phyloP scores from a whole-genome alignment of 2,797 vertebrate species.

The Hoplostethus mediterraneus region DNA sequence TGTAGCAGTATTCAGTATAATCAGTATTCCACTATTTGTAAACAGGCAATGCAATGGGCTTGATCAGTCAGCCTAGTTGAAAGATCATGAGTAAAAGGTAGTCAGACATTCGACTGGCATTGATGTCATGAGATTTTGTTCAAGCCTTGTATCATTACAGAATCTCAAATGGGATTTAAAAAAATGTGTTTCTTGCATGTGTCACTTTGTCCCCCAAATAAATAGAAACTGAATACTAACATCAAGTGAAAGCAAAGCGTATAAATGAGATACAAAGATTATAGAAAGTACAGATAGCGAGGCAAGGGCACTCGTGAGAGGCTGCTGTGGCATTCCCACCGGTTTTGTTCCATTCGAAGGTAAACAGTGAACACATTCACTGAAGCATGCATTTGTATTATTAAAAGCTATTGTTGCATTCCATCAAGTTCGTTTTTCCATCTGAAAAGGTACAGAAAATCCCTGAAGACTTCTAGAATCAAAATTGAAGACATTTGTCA shows the following conservation, averaged over 20 bases:
- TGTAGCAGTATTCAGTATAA: too few species aligned
- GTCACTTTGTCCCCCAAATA: not conserved
- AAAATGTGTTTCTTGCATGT: not conserved
- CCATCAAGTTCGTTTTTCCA: conserved; percentile 4
- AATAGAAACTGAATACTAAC: conserved; percentile 6
- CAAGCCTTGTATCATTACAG: not conserved
- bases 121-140: not conserved
- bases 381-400: conserved; percentile 30
- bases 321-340: conserved; percentile 8
- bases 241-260: conserved; percentile 11
- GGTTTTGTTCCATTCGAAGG: conserved; percentile 36
- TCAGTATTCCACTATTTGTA: too few species aligned
- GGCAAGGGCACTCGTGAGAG: not conserved
- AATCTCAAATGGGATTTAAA: not conserved
- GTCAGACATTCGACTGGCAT: too few species aligned
- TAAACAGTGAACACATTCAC: conserved; percentile 21
- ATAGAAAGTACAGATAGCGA: conserved; percentile 27
- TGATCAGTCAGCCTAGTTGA: too few species aligned
- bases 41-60: too few species aligned
- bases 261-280: conserved; percentile 15
- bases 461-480: conserved; percentile 13
- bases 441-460: conserved; percentile 18
- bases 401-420: conserved; percentile 18
- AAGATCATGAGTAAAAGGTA: too few species aligned
- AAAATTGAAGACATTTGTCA: conserved; percentile 5